Evolutionary conservation across 2,888 invertebrate species (phyloP).

Genomic region (Melinaea menophilus): DNA sequence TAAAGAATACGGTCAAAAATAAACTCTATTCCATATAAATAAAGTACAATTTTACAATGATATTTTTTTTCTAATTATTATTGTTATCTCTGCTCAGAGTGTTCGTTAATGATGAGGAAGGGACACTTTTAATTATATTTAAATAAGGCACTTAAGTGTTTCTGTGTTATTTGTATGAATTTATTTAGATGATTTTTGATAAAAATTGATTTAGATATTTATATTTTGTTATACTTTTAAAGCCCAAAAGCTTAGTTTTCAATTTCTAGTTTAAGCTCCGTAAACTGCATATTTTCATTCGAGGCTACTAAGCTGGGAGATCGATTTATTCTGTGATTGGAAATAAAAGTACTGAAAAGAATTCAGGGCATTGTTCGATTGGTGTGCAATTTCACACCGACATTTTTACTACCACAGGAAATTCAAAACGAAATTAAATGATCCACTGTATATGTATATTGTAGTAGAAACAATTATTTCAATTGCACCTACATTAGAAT

Average conservation of each 20-base stretch:
- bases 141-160: constrained; percentile 1
- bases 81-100: constrained; percentile 15
- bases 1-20: constrained; percentile 4
- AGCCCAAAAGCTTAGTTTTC: too few relatives aligned
- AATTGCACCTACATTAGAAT: too few relatives aligned
- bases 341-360: not conserved
- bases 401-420: not conserved
- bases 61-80: constrained; percentile 11
- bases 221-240: too few relatives aligned
- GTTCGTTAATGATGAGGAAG: constrained; percentile 18
- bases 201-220: not conserved
- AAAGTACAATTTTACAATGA: constrained; percentile 8
- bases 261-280: too few relatives aligned
- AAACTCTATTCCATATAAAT: constrained; percentile 8
- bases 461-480: constrained; percentile 8
- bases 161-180: not conserved
- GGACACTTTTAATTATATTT: constrained; percentile 6
- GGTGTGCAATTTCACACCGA: not conserved
- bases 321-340: not conserved
- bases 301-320: not conserved
- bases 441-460: not conserved
- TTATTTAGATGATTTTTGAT: not conserved
- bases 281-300: not conserved
- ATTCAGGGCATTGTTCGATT: not conserved
- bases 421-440: not conserved